These are phyloP conservation scores for Drosophila tristis DNA, from an alignment of 1,140 invertebrate species.

Conservation along the genomic window DNA sequence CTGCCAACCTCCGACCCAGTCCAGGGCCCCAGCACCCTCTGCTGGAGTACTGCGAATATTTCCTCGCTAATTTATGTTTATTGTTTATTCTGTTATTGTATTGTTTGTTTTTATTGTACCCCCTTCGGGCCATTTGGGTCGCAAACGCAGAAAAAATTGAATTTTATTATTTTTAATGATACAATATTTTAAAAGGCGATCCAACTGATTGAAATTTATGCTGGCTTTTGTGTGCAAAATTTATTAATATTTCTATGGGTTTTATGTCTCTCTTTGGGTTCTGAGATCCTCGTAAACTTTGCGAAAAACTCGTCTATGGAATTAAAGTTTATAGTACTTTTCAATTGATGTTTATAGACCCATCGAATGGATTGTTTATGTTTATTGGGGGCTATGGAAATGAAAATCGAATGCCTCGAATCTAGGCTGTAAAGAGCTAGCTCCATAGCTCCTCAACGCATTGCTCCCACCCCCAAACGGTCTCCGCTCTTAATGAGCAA, in stretches of 20 bases:
- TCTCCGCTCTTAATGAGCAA: slow-evolving; percentile 63
- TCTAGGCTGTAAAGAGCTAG: slow-evolving; percentile 18
- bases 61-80: slow-evolving; percentile 72
- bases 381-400: slow-evolving; percentile 25
- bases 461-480: slow-evolving; percentile 58
- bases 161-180: slow-evolving; percentile 74
- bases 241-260: slow-evolving; percentile 35
- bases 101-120: slow-evolving; percentile 36
- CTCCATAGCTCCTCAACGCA: slow-evolving; percentile 32
- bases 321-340: slow-evolving; percentile 35
- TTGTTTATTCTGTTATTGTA: slow-evolving; percentile 61
- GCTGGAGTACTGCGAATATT: slow-evolving; percentile 34
- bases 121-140: slow-evolving; percentile 52
- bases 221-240: slow-evolving; percentile 43
- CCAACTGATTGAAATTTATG: slow-evolving; percentile 75
- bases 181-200: slow-evolving; percentile 39
- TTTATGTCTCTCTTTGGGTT: slow-evolving; percentile 56
- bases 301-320: slow-evolving; percentile 36
- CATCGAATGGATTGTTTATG: slow-evolving; percentile 50
- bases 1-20: slow-evolving; percentile 7
- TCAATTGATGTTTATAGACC: slow-evolving; percentile 50
- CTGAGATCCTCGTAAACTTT: slow-evolving; percentile 35
- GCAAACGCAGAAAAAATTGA: slow-evolving; percentile 49
- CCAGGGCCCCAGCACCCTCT: background rate
- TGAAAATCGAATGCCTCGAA: slow-evolving; percentile 13